Evolutionary conservation across 2,113 vertebrate genomes (phyloP), one percentile per base, ranked within the genome.

Genomic region (Puffinus mauretanicus): DNA sequence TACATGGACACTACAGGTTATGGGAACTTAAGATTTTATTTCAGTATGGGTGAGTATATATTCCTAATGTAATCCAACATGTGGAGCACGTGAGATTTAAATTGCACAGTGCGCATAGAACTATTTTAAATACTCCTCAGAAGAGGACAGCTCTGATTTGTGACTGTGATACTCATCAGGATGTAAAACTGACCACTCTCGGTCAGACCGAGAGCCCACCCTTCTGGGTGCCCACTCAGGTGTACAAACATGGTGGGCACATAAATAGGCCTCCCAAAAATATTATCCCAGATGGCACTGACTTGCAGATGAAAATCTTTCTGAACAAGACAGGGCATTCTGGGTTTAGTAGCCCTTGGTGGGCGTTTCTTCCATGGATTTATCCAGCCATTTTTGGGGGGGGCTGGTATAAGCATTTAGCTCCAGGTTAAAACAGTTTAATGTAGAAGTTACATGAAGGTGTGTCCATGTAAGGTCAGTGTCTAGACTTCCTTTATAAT

Each of bases 21-120:
- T 29, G 99, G 99, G 84, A 99, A 99, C 98, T 98, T 99, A 65
- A 98, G 99, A 46, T 99, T 99, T 98, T 98, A 99, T 98, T 99
- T 99, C 60, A 98, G 98, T 67, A 99, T 99, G 99, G 99, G 99
- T 99, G 96, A 93, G 98, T 97, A 90, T 61, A 55, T 89, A 38
- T 52, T 73, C 69, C 58, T 92, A n/a, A 49, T 27, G 49, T 34
- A 76, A n/a, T 44, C 40, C 22, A 66, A 49, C 21, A 36, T 4
- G 11, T 29, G 69, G 15, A 47, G 17, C 24, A 6, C 24, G 32
- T 78, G 51, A 85, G 58, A 58, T 82, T 79, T 89, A 10, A 40
- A 52, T 44, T 72, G 27, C 2, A 2, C 29, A 16, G 9, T 27
- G 17, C 58, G 6, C 46, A 25, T 17, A 42, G 29, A 82, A 60